Evolutionary conservation across 2,888 invertebrate species (phyloP).

Genomic region (Cataglyphis albicans): DNA sequence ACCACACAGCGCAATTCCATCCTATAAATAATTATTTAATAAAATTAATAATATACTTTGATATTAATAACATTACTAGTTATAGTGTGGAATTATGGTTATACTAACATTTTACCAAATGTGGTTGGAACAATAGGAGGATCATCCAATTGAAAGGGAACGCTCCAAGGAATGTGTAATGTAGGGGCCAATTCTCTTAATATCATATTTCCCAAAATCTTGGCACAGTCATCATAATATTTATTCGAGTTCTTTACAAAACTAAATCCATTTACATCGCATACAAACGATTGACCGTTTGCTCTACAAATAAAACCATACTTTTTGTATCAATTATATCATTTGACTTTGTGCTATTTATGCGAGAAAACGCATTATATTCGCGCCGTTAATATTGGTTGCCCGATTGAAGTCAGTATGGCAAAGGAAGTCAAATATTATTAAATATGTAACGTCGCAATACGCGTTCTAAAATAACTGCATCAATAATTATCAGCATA

Average conservation of each 20-base stretch:
- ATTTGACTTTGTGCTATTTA: slow-evolving; percentile 1
- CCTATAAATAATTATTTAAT: slow-evolving; percentile 83
- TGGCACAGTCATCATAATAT: slow-evolving; percentile 99
- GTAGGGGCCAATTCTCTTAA: slow-evolving; percentile 97
- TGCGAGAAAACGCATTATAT: not conserved
- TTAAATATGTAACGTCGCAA: slow-evolving; percentile 52
- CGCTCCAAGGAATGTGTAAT: slow-evolving; percentile 98
- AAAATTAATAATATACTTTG: slow-evolving; percentile 19
- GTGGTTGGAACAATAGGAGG: slow-evolving; percentile 99
- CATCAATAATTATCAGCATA: not conserved
- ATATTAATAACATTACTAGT: slow-evolving; percentile 21
- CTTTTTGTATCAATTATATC: slow-evolving; percentile 1
- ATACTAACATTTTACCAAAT: slow-evolving; percentile 95
- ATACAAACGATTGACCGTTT: slow-evolving; percentile 99
- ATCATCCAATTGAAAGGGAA: slow-evolving; percentile 98
- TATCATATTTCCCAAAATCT: slow-evolving; percentile 99
- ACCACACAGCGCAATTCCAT: slow-evolving; percentile 97
- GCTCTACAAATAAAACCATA: slow-evolving; percentile 89
- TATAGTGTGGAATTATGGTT: slow-evolving; percentile 4
- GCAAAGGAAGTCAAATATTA: slow-evolving; percentile 25
- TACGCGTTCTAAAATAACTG: slow-evolving; percentile 60
- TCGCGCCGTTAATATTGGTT: not conserved
- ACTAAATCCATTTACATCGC: slow-evolving; percentile 99
- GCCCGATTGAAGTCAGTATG: not conserved
- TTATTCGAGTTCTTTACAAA: slow-evolving; percentile 99